These are phyloP conservation scores for Vulpes vulpes DNA, from an alignment of 2,113 vertebrate species.

Conservation along the genomic window DNA sequence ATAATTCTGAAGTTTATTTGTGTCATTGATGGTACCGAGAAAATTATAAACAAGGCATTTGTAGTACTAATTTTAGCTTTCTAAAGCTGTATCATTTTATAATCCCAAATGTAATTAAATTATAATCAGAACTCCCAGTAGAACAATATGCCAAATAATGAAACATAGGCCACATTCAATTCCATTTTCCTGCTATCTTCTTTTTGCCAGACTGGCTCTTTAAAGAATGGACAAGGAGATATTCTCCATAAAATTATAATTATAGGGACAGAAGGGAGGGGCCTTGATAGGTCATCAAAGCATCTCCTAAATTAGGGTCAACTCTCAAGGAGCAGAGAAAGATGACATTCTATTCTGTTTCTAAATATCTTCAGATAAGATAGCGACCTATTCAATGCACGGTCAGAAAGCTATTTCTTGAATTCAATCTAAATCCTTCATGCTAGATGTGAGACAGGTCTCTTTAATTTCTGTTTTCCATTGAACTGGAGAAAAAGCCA, in stretches of 20 bases:
- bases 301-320: neutral
- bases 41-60: slow-evolving; percentile 11
- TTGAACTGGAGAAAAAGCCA: slow-evolving; percentile 37
- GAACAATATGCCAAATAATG: neutral
- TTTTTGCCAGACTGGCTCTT: neutral
- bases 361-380: slow-evolving; percentile 57
- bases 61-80: neutral
- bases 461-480: slow-evolving; percentile 47
- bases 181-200: neutral
- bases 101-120: slow-evolving; percentile 19
- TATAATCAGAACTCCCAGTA: neutral
- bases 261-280: neutral
- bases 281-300: neutral
- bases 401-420: slow-evolving; percentile 64
- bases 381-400: slow-evolving; percentile 42
- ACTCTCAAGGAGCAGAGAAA: neutral
- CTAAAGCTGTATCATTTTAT: slow-evolving; percentile 41
- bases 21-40: slow-evolving; percentile 32
- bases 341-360: slow-evolving; percentile 58
- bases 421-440: slow-evolving; percentile 59
- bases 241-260: slow-evolving; percentile 30
- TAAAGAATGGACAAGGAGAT: neutral
- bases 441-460: neutral
- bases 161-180: neutral
- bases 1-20: slow-evolving; percentile 47